Evolutionary conservation across 2,888 invertebrate species (phyloP), one percentile per base, ranked within the genome.

Genomic region (Protula sp.): DNA sequence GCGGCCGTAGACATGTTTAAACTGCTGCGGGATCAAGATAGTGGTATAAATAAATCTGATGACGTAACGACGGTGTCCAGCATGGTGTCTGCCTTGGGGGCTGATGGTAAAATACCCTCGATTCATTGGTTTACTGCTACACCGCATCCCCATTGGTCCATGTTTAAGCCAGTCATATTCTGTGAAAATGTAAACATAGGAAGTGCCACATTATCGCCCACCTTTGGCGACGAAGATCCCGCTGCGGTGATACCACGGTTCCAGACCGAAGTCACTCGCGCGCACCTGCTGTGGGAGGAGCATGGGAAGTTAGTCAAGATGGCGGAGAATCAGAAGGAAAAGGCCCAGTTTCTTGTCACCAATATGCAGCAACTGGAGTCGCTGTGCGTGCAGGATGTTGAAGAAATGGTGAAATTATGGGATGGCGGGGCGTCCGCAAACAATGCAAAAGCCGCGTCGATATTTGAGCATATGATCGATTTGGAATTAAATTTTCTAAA

Each of bases 41-140:
- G n/a, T n/a, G n/a, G n/a, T n/a, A n/a, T n/a, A n/a, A n/a, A n/a
- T n/a, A n/a, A n/a, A n/a, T n/a, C n/a, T n/a, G n/a, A n/a, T n/a
- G n/a, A n/a, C n/a, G n/a, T n/a, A n/a, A n/a, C n/a, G n/a, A n/a
- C n/a, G n/a, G n/a, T n/a, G n/a, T n/a, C n/a, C n/a, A n/a, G n/a
- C n/a, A n/a, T n/a, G n/a, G n/a, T n/a, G n/a, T n/a, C n/a, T n/a
- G n/a, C n/a, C n/a, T n/a, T n/a, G n/a, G n/a, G n/a, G n/a, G n/a
- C n/a, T n/a, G n/a, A n/a, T n/a, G n/a, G n/a, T n/a, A n/a, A n/a
- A n/a, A n/a, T n/a, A n/a, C n/a, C n/a, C n/a, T 19, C 55, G 47
- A 29, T 48, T 24, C 67, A 67, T 48, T 91, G 90, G 90, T 89
- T 91, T 74, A 91, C 91, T 0, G 90, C 86, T 1, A 91, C 91